Evolutionary conservation across 2,888 invertebrate species (phyloP), one percentile per base, ranked within the genome.

Genomic region (Stenotaenia linearis): DNA sequence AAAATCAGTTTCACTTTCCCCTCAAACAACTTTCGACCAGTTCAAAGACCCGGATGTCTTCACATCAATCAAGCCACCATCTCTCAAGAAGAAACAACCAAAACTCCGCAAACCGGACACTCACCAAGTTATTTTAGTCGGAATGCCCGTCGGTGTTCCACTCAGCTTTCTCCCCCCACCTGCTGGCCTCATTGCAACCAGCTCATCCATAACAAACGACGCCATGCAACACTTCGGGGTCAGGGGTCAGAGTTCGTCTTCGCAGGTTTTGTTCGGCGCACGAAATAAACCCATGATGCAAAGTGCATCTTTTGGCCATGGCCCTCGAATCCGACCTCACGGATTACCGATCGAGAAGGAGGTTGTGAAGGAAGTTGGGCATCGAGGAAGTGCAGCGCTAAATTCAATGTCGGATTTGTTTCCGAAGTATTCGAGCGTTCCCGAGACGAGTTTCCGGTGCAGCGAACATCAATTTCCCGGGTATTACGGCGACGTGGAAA

Each of bases 401-500:
- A n/a, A 23, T 56, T 1, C 56, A 56, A 56, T 56, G 12, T 2
- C 23, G 3, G 21, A 56, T 23, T 3, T 21, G 1, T 56, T 56
- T 9, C 56, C 56, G 18, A 56, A 21, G n/a, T 18, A 56, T 18
- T 56, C 56, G 5, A 18, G 35, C 23, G 37, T 78, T 4, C 81
- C 81, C 9, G 12, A 35, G 25, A 79, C 81, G 3, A 77, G 75
- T 9, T 81, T 81, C 77, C 61, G 32, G 25, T 81, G 81, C 77
- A 6, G 15, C 50, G 80, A 78, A 30, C 78, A 78, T 9, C 50
- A 37, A 78, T 25, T 75, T 12, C 81, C 81, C 9, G 81, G 81
- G 9, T 79, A 79, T 25, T 81, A 81, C 61, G 80, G 80, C 21
- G 81, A 81, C 69, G 76, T 79, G 28, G 81, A 80, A 74, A 69